Base-by-base conservation (phyloP, 2,888 invertebrate species). In the Ceramica pisi region DNA sequence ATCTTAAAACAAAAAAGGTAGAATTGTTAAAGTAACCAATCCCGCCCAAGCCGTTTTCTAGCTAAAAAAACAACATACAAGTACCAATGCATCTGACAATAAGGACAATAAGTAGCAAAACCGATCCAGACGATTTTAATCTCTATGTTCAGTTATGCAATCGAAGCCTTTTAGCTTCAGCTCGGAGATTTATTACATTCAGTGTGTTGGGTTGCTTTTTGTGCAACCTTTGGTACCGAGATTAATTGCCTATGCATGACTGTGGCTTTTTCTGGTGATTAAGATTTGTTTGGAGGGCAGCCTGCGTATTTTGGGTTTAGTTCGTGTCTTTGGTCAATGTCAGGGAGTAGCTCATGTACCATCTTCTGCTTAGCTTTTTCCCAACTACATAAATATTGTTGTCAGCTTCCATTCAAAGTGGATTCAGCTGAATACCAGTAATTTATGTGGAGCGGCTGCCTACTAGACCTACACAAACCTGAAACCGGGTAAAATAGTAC, bases 181-280 rank as follows among this genome's bases (percentile, higher is more conserved):
- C 67, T 65, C 9, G 38, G 64, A 78, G 77, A 83, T 81, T 83
- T 78, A 84, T 83, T 71, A 72, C 67, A 60, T 21, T 69, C 16
- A 41, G 31, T 35, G 51, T 64, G 31, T 69, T 57, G 46, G 9
- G 31, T 56, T 74, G 64, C 51, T 69, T 82, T 80, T 80, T 72
- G 62, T 68, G 65, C 56, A 72, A 38, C 46, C 19, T 60, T 61
- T 73, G 51, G 44, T 60, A 26, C 21, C 35, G 62, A 57, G 67
- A 72, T 75, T 75, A 62, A 82, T 81, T 67, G 67, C 38, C 10
- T 60, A 53, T 64, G 55, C 59, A 70, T 65, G 71, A 82, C 64
- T 56, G n/a, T 65, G 16, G 59, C 44, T 65, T 71, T 64, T 66
- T 61, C 19, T 55, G 50, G 26, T 51, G 38, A 75, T 75, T 50